Percentiles rank a stretch among this genome's conserved stretches.
Evolutionary conservation across 2,888 invertebrate genomes (phyloP).

Genomic region (Dendrolimus houi): DNA sequence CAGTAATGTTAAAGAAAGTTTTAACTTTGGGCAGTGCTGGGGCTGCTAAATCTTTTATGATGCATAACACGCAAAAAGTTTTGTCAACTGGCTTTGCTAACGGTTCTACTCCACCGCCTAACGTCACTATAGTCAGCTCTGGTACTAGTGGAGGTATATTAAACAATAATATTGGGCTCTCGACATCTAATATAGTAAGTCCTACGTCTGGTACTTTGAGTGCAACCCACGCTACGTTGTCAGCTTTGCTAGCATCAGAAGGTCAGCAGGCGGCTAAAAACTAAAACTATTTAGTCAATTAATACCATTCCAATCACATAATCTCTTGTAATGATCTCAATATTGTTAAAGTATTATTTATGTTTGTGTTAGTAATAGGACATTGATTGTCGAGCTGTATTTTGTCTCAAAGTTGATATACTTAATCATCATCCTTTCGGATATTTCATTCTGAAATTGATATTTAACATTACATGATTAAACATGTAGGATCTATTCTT

Average conservation of each 20-base stretch:
- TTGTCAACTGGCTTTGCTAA: slow-evolving; percentile 64
- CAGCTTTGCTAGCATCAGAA: slow-evolving; percentile 55
- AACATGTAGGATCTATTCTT: no score
- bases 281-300: slow-evolving; percentile 8
- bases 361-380: no score
- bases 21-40: slow-evolving; percentile 66
- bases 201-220: slow-evolving; percentile 59
- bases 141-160: slow-evolving; percentile 46
- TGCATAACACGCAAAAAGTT: slow-evolving; percentile 70
- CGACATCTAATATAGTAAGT: slow-evolving; percentile 40
- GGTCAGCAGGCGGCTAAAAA: slow-evolving; percentile 15
- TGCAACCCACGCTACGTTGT: slow-evolving; percentile 67
- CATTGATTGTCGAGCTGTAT: no score
- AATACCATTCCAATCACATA: slow-evolving; percentile 8
- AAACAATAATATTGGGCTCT: slow-evolving; percentile 35
- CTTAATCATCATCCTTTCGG: no score
- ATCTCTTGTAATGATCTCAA: slow-evolving; percentile 18
- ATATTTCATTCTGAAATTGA: no score
- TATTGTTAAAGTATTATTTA: background rate
- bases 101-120: slow-evolving; percentile 60
- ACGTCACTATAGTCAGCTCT: slow-evolving; percentile 67
- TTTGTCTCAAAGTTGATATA: no score
- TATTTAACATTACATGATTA: no score
- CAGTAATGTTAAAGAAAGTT: slow-evolving; percentile 71
- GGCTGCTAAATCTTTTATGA: slow-evolving; percentile 64